phyloP scores from a whole-genome alignment of 2,797 vertebrate genomes.

The Astyanax mexicanus region DNA sequence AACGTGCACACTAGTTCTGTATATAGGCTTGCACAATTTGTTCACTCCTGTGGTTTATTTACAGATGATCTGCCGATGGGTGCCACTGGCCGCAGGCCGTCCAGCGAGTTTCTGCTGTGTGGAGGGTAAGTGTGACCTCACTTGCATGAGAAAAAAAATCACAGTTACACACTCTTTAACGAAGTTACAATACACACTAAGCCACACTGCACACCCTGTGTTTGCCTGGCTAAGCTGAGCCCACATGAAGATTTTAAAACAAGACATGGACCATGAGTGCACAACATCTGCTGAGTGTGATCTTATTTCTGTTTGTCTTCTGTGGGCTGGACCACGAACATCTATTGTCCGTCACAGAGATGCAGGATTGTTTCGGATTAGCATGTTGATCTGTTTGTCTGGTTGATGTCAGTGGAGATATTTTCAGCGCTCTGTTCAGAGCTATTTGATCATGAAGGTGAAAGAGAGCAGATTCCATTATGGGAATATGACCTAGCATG shows the following conservation, averaged over 20 bases:
- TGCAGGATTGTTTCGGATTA: conserved; percentile 19
- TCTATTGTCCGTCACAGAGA: conserved; percentile 2
- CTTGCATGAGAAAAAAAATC: background rate
- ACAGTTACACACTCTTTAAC: background rate
- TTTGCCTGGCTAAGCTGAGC: background rate
- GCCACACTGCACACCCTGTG: background rate
- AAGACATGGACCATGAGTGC: background rate
- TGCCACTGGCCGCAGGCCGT: conserved; percentile 81
- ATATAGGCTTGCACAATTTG: conserved; percentile 36
- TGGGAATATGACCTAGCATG: conserved; percentile 42
- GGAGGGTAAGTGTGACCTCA: conserved; percentile 86
- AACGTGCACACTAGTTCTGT: background rate
- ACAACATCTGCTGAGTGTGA: background rate
- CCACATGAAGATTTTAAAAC: conserved; percentile 10
- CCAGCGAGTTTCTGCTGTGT: conserved; percentile 92
- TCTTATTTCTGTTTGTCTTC: background rate
- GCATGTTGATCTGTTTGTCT: conserved; percentile 25
- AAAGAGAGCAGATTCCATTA: conserved; percentile 35
- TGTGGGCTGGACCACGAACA: background rate
- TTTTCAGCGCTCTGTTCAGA: conserved; percentile 20
- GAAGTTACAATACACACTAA: conserved; percentile 11
- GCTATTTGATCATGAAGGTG: conserved; percentile 37
- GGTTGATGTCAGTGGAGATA: conserved; percentile 37
- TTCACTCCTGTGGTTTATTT: too few relatives aligned
- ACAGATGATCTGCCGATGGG: conserved; percentile 90